Base-by-base conservation (phyloP, 92 coral and sea anemone species). In the Parazoanthus atlanticus region DNA sequence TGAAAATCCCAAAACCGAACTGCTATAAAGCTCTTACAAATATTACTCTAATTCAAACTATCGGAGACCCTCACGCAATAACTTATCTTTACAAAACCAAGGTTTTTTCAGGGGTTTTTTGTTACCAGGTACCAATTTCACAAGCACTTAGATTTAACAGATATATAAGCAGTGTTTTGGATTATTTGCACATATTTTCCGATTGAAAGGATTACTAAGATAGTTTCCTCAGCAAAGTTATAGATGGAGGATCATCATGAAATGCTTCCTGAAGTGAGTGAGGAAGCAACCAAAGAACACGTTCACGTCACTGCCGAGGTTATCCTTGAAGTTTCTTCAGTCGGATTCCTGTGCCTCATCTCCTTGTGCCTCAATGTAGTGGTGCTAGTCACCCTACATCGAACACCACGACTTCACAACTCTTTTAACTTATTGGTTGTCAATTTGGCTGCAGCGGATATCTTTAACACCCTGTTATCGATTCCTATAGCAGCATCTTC, bases 391-490 rank as follows among this genome's bases (percentile, higher is more conserved):
- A 33, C 78, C 25, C 15, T 74, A 25, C 3, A 74, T 15, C 36
- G 78, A 74, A 33, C n/a, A 16, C 78, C 78, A 34, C 78, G 78
- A 34, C 78, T 74, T 33, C 78, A 74, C 0, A 74, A 74, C n/a
- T 30, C 78, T 74, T 34, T 74, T 33, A 74, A 74, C 78, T 12
- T 74, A 15, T 15, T 74, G 28, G 46, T 74, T 23, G 78, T 33
- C 10, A 33, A 74, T 33, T 74, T 33, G 12, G 46, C 78, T 1
- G 40, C 78, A 21, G n/a, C 78, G n/a, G 78, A 74, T 33, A 6
- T 74, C 25, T 19, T 34, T 23, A 74, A 74, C 40, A 31, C 78
- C 25, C 40, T 74, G 46, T 33, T 74, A 1, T 74, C 78, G 23
- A 74, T 74, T 9, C 36, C 78, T 16, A 74, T 74, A 19, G 43